Percentiles rank a stretch among this genome's conserved stretches.
Evolutionary conservation across 2,113 vertebrate genomes (phyloP).

Genomic region (Ia io): DNA sequence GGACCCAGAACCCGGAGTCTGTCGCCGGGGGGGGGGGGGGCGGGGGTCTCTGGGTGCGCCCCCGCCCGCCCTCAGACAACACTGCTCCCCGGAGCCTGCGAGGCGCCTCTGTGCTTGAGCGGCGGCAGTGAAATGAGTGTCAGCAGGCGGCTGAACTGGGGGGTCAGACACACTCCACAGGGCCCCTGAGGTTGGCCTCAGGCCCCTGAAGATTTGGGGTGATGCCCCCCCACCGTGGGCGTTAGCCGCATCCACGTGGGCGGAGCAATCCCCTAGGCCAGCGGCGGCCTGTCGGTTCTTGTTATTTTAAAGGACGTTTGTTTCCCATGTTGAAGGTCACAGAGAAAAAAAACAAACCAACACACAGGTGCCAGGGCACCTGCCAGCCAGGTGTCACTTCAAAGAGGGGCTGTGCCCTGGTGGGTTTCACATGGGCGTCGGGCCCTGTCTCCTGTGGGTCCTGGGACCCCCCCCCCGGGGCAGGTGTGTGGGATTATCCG

Average conservation of each 20-base stretch:
- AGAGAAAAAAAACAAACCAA: neutral
- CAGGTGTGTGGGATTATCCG: neutral
- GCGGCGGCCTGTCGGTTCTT: neutral
- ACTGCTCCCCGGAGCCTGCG: neutral
- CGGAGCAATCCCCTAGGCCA: neutral
- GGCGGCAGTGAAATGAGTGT: neutral
- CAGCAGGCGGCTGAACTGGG: neutral
- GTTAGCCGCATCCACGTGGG: fast-evolving
- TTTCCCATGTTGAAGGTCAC: neutral
- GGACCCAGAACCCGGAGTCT: neutral
- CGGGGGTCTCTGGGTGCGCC: neutral
- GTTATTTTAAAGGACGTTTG: neutral
- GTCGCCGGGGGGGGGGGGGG: fast-evolving
- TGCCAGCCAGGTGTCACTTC: neutral
- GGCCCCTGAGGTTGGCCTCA: neutral
- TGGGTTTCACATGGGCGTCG: neutral
- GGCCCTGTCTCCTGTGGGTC: neutral
- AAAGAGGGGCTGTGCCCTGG: neutral
- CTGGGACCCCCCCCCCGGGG: neutral
- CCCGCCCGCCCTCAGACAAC: no score
- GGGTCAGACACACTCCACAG: neutral
- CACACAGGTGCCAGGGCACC: neutral
- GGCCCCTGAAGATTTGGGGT: neutral
- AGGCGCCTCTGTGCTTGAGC: neutral
- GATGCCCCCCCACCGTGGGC: fast-evolving